Conservation (phyloP, 1,140 invertebrate genomes). For the Danaus melanippus region DNA sequence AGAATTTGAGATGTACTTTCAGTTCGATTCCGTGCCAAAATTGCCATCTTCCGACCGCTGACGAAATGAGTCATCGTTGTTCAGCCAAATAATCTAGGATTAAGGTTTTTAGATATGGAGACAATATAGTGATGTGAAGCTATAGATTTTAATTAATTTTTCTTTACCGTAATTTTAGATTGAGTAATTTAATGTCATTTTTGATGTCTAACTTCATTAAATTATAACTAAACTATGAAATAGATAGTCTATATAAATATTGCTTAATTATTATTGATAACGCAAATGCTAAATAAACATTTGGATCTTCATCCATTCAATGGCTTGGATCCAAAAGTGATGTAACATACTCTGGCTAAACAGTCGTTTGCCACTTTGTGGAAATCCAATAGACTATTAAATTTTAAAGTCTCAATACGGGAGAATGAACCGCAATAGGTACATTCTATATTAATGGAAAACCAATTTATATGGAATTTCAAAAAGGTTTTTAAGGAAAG, state of each 20-base stretch:
- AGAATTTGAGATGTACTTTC: constrained; percentile 38
- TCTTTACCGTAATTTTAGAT: background rate
- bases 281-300: no score
- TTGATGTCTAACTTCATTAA: no score
- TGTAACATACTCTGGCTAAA: constrained; percentile 30
- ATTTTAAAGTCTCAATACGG: constrained; percentile 15
- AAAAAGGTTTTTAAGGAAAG: no score
- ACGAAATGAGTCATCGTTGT: constrained; percentile 21
- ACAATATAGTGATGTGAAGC: background rate
- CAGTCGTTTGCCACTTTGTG: constrained; percentile 26
- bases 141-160: no score
- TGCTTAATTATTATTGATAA: no score
- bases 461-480: no score
- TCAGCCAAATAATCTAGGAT: constrained; percentile 18
- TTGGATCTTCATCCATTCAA: constrained; percentile 9
- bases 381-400: constrained; percentile 28
- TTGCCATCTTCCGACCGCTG: constrained; percentile 47
- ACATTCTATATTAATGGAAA: no score
- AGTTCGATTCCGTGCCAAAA: constrained; percentile 50
- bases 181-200: background rate
- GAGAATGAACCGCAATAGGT: no score
- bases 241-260: no score
- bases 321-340: constrained; percentile 42
- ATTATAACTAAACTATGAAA: no score
- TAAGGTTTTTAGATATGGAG: constrained; percentile 14